A percentile compares a stretch with the other conserved stretches of the same genome.
phyloP scores from a whole-genome alignment of 2,888 invertebrate genomes.

The Entomobrya proxima region DNA sequence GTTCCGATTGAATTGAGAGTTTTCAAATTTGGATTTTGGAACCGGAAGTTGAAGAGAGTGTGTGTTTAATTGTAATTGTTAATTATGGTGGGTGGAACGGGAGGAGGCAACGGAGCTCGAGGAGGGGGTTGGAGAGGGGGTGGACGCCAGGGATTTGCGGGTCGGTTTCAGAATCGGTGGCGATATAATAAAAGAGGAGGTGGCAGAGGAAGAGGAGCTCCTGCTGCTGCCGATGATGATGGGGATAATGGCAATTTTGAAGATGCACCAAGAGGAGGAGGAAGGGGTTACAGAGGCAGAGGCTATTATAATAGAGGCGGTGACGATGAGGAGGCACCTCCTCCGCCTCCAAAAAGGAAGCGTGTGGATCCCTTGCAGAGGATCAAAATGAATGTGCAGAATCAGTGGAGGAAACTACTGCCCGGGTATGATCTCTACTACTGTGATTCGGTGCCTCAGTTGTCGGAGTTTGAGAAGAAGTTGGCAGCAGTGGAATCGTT shows the following conservation, averaged over 20 bases:
- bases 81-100: constrained; percentile 4
- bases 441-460: constrained; percentile 47
- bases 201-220: neutral
- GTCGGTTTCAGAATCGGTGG: constrained; percentile 30
- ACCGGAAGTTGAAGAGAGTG: too few relatives aligned
- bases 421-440: constrained; percentile 71
- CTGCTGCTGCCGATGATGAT: too few relatives aligned
- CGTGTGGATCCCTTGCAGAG: neutral
- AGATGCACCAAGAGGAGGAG: neutral
- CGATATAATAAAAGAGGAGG: constrained; percentile 34
- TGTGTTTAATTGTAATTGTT: too few relatives aligned
- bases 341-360: constrained; percentile 17
- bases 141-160: constrained; percentile 12
- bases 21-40: too few relatives aligned
- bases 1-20: too few relatives aligned
- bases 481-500: constrained; percentile 39
- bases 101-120: neutral
- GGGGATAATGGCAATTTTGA: neutral
- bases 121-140: constrained; percentile 26
- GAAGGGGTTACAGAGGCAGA: neutral
- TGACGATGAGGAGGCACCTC: neutral
- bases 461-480: constrained; percentile 63
- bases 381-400: constrained; percentile 26
- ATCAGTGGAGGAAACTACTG: constrained; percentile 59
- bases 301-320: neutral